Base-by-base conservation (phyloP, 2,797 vertebrate genomes). In the Molossus molossus region DNA sequence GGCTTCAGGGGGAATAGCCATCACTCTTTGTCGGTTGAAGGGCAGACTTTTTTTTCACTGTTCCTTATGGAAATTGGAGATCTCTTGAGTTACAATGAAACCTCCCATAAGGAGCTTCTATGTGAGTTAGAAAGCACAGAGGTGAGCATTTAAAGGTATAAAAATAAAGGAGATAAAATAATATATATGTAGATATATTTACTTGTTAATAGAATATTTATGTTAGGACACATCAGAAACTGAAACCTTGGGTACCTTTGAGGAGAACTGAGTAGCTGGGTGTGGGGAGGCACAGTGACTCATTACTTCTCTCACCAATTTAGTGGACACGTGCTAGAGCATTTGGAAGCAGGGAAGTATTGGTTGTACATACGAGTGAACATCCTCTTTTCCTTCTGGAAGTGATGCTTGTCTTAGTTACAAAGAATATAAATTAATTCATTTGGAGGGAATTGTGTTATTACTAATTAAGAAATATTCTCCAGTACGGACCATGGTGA, bases 51-150 rank as follows among this genome's bases (percentile, higher is more conserved):
- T 55, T 75, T 70, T n/a, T 21, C 76, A 53, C 48, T 12, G 18
- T 21, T 87, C 21, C n/a, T 33, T 27, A 0, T 55, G 55, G 62
- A 64, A 76, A 29, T 48, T 17, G 20, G 27, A 50, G 27, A 6
- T 64, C 64, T 85, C 40, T 73, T 55, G 40, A 23, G 6, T 84
- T 79, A 11, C 53, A 33, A n/a, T 50, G 72, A 64, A 70, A 77
- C 37, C 48, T 90, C n/a, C 55, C 21, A 4, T 55, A 58, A 75
- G 80, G 33, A 70, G 29, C 18, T 80, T 60, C 75, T 50, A 50
- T 77, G 91, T 94, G 23, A 40, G 60, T 83, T 76, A 77, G 70
- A 76, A 91, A 83, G 53, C 14, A 58, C 0, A 67, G 62, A 64
- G 5, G 4, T 14, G 23, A 60, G 33, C 37, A 33, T 91, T 93